Base-by-base conservation (phyloP, 2,797 vertebrate species). In the Cossypha niveicapilla region DNA sequence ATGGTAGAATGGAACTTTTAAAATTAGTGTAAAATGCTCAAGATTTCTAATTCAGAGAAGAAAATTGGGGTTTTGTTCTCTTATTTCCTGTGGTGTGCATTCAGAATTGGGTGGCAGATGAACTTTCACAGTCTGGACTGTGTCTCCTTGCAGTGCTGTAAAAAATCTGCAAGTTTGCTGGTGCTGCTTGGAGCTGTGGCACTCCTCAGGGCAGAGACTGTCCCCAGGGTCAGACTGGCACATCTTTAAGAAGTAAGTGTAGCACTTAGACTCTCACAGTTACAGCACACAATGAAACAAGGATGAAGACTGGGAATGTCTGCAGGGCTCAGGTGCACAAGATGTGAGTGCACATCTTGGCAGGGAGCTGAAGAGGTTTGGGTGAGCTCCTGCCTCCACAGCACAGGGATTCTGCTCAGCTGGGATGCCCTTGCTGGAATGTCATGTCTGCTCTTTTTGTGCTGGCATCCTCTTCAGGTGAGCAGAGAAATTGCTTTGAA, bases 141-240 rank as follows among this genome's bases (percentile, higher is more conserved):
- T 63, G 32, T 48, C n/a, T 74, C 23, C 23, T 37, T 37, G n/a
- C 22, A 45, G 44, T 39, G 7, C 9, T n/a, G 32, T 51, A 12
- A 73, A 74, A 61, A 61, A 42, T 30, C 5, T 51, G 47, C 19
- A 76, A 8, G 44, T 68, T 13, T 74, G 54, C 11, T 56, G 58
- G 6, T 88, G n/a, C 41, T 54, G 45, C 54, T 57, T 75, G 86
- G 39, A 61, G 22, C 42, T 61, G 25, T 60, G 15, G 27, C 37
- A 25, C 37, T 44, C 48, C 13, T 2, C 9, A 53, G 86, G 47
- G 37, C n/a, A 41, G 67, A 45, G 51, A 5, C 11, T 2, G 1
- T 73, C 13, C 16, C 0, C 2, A 21, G 6, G 23, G 35, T 4
- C 4, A 30, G 41, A 35, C 22, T 39, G 85, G 39, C 5, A 0